Evolutionary conservation across 2,888 invertebrate species (phyloP), one percentile per base, ranked within the genome.

Genomic region (Cyrtodaria siliqua): DNA sequence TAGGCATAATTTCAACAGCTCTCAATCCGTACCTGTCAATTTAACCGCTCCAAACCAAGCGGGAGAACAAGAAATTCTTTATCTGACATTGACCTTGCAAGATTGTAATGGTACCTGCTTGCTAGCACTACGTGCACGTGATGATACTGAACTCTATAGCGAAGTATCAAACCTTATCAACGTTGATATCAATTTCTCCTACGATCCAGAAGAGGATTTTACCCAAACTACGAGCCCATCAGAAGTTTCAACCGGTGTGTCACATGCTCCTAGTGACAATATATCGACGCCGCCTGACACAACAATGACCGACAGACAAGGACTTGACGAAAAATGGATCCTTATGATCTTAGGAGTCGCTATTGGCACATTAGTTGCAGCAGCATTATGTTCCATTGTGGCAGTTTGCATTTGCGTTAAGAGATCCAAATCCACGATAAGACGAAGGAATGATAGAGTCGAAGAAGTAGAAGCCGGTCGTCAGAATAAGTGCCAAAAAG

Each of bases 21-120:
- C n/a, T n/a, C n/a, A n/a, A n/a, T n/a, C n/a, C n/a, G n/a, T n/a
- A n/a, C n/a, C n/a, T n/a, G n/a, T n/a, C n/a, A n/a, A n/a, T n/a
- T n/a, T n/a, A n/a, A n/a, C n/a, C n/a, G n/a, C n/a, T n/a, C 40
- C 40, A 38, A 38, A 38, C 8, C 9, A 38, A 38, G 40, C 40
- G 16, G 40, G 40, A 38, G 40, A 16, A 38, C 9, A 8, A 38
- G 40, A 38, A 38, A 8, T 12, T 8, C 16, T 38, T 20, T 40
- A 1, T 1, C 24, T 62, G 23, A 62, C 49, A 23, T 52, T 62
- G 2, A 62, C 52, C 14, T 9, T 2, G 8, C 0, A 40, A 1
- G 52, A 62, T 9, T 62, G 62, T 20, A 38, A 62, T 12, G 53
- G 40, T 23, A 62, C 62, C 14, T 62, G 62, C 26, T 62, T 40